Base-by-base conservation (phyloP, 1,140 invertebrate genomes). In the Bombus pascuorum region DNA sequence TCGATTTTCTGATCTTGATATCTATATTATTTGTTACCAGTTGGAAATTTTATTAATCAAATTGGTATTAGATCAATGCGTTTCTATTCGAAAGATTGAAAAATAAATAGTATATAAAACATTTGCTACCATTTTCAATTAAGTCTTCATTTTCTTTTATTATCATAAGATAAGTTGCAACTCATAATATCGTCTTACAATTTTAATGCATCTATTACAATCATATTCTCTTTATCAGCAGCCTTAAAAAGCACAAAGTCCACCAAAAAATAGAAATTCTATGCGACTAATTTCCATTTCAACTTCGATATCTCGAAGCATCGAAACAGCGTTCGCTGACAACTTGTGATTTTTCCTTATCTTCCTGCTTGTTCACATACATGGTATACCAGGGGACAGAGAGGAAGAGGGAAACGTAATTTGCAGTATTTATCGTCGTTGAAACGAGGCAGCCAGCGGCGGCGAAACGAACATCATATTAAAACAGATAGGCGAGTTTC, bases 401-500 rank as follows among this genome's bases (percentile, higher is more conserved):
- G 70, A 22, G 12, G 1, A 2, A 32, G 9, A 18, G n/a, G 32
- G 8, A 37, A 34, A 57, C 28, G 80, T 81, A 81, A 81, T 73
- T 57, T 72, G 12, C 47, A 44, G 70, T 75, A 62, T 74, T 82
- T 82, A 82, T 74, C 80, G n/a, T 82, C 57, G 70, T 22, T 28
- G 70, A 42, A 74, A 74, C 71, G 32, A 65, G 22, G 22, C 72
- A 42, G 42, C 12, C 13, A 32, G n/a, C n/a, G 53, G 39, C 28
- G 53, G 71, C 39, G 57, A 37, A 44, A 74, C 39, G 53, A 82
- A 62, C 80, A 62, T 32, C 39, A 71, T 82, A 82, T 75, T 82
- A 75, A 82, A 74, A 82, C 71, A 62, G 80, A 82, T 65, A 82
- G 80, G 44, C 62, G 37, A 83, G 78, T 78, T 68, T 83, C 75